These are phyloP conservation scores for Zonitis immaculata DNA, from an alignment of 2,888 invertebrate genomes.

Conservation along the genomic window DNA sequence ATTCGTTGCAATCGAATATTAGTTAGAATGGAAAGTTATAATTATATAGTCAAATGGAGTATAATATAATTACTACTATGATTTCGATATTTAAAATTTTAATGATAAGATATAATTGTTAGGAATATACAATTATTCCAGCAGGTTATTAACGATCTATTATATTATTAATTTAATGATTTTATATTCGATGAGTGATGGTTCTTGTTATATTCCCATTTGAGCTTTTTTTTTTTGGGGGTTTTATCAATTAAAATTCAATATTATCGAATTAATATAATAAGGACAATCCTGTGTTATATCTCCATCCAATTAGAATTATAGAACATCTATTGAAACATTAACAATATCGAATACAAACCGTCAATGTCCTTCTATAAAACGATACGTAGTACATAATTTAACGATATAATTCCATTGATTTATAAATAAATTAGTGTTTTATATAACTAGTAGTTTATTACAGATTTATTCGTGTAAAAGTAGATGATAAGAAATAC, in stretches of 20 bases:
- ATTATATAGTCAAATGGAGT: slow-evolving; percentile 17
- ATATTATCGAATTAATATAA: too few species aligned
- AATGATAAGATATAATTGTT: slow-evolving; percentile 19
- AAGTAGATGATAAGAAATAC: too few species aligned
- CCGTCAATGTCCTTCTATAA: slow-evolving; percentile 18
- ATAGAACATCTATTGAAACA: too few species aligned
- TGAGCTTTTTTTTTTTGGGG: too few species aligned
- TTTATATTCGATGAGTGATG: too few species aligned
- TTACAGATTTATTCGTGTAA: too few species aligned
- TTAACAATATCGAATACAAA: background rate
- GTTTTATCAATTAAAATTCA: too few species aligned
- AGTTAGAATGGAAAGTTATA: slow-evolving; percentile 20
- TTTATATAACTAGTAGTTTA: too few species aligned
- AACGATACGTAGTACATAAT: slow-evolving; percentile 38
- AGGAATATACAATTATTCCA: slow-evolving; percentile 16
- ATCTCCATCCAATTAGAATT: too few species aligned
- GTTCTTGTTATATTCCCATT: too few species aligned
- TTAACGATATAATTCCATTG: slow-evolving; percentile 32
- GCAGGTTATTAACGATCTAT: slow-evolving; percentile 16
- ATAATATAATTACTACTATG: slow-evolving; percentile 23
- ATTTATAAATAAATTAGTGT: slow-evolving; percentile 38
- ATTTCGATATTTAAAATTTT: slow-evolving; percentile 18
- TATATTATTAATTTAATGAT: too few species aligned
- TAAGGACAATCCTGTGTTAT: too few species aligned
- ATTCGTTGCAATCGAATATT: slow-evolving; percentile 10